Percentiles rank a stretch among this genome's conserved stretches.
These are phyloP conservation scores for Hemibagrus guttatus DNA, from an alignment of 2,797 vertebrate species.

Conservation along the genomic window DNA sequence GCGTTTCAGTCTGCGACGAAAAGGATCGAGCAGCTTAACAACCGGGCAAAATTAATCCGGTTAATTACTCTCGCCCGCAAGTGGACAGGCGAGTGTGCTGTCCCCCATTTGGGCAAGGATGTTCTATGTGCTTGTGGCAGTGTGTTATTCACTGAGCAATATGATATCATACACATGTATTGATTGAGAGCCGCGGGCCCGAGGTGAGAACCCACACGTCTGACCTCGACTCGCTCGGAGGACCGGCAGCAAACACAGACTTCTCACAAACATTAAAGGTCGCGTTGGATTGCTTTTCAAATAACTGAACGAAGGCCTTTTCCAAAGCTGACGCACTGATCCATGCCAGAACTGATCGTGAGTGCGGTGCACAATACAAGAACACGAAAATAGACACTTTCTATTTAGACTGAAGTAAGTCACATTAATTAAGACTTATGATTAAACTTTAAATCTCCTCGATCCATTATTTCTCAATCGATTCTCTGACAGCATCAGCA, in stretches of 20 bases:
- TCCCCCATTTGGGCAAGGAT: conserved; percentile 13
- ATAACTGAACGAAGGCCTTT: conserved; percentile 42
- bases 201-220: conserved; percentile 32
- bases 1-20: background rate
- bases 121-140: conserved; percentile 40
- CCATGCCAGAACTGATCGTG: conserved; percentile 26
- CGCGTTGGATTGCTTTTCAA: conserved; percentile 50
- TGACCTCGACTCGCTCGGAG: conserved; percentile 34
- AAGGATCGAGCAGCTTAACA: conserved; percentile 42
- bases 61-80: conserved; percentile 45
- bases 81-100: conserved; percentile 28
- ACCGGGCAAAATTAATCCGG: conserved; percentile 46
- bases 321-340: conserved; percentile 37
- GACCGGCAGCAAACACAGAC: conserved; percentile 36
- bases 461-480: background rate
- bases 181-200: conserved; percentile 45
- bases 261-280: conserved; percentile 56
- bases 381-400: conserved; percentile 31
- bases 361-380: conserved; percentile 19
- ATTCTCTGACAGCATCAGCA: background rate
- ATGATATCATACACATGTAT: conserved; percentile 52
- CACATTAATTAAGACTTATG: background rate
- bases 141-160: conserved; percentile 41
- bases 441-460: background rate
- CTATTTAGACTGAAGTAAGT: background rate